Conservation (phyloP, 2,888 invertebrate species). For the Amaurobius ferox region DNA sequence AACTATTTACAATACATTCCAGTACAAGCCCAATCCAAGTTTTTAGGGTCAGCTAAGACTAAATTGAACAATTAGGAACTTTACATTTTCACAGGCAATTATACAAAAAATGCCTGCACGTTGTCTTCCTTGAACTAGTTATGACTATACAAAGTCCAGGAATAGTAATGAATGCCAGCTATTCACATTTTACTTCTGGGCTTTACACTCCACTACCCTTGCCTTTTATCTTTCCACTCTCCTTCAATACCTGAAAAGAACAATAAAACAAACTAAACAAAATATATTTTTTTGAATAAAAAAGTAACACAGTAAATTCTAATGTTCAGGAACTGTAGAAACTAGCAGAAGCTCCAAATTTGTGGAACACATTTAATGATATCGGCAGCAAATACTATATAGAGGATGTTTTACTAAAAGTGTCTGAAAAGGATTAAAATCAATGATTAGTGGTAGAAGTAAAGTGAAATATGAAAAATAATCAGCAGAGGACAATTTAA, state of each 20-base stretch:
- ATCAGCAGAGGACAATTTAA: too few relatives aligned
- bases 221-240: conserved; percentile 39
- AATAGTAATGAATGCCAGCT: not conserved
- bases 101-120: conserved; percentile 13
- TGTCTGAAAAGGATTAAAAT: too few relatives aligned
- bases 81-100: conserved; percentile 32
- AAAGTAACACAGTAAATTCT: too few relatives aligned
- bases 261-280: too few relatives aligned
- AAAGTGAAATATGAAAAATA: too few relatives aligned
- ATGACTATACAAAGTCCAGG: conserved; percentile 27
- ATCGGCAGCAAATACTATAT: too few relatives aligned
- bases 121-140: conserved; percentile 14
- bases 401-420: too few relatives aligned
- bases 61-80: conserved; percentile 38
- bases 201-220: conserved; percentile 29
- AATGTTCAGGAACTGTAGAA: too few relatives aligned
- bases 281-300: too few relatives aligned
- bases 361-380: too few relatives aligned
- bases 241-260: conserved; percentile 50
- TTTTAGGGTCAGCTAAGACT: not conserved
- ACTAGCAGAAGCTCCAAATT: too few relatives aligned
- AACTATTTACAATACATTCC: not conserved
- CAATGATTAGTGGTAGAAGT: too few relatives aligned
- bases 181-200: not conserved
- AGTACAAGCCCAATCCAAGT: not conserved